Base-by-base conservation (phyloP, 1,140 invertebrate genomes). In the Tribolium madens region DNA sequence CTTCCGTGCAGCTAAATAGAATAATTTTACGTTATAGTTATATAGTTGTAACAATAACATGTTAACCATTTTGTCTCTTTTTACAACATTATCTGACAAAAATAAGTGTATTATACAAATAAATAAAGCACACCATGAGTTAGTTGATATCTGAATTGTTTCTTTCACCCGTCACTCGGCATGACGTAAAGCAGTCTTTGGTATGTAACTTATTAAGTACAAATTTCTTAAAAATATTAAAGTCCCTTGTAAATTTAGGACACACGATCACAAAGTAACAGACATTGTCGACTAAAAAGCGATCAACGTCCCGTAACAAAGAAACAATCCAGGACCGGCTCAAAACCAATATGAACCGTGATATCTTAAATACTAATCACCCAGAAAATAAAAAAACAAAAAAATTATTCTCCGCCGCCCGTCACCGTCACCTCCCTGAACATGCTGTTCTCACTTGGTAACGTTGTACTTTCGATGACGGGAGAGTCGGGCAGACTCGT, bases 401-500 rank as follows among this genome's bases (percentile, higher is more conserved):
- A n/a, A 14, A 13, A 21, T 80, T 77, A 81, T 79, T 81, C 79
- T 7, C 79, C 83, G 36, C 83, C 83, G 1, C 81, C 83, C 10
- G 82, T 79, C 18, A 85, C 84, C 9, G 83, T 79, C 9, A 85
- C 83, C 79, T 85, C 84, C 36, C 83, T 77, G 53, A 82, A 83
- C 12, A 84, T 81, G 15, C 78, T 47, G 73, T 81, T 82, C 7
- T 85, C 82, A 13, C 73, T 70, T 2, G 79, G 73, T n/a, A 85
- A 71, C 18, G 76, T 15, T 9, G 77, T 14, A 33, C 72, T 79
- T 75, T 81, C 79, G 17, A 84, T 73, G 5, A 80, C 72, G 1
- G 83, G 83, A 46, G 82, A 82, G 52, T 84, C 82, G 5, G 80
- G 78, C 33, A 78, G 75, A 72, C 77, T 83, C 33, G 77, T 72